Evolutionary conservation across 2,113 vertebrate genomes (phyloP).

Genomic region (Leucoraja erinaceus): DNA sequence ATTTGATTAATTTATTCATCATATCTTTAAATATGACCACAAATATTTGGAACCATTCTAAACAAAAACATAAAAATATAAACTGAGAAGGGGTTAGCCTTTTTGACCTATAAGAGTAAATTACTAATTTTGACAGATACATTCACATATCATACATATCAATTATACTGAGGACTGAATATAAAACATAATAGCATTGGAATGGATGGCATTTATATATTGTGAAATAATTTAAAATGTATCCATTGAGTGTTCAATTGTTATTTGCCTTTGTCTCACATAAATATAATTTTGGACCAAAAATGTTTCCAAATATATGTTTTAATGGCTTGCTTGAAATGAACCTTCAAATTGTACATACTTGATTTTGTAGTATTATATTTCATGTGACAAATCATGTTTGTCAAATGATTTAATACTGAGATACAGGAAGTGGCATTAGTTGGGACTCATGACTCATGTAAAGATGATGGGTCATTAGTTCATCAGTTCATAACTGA

Average conservation of each 20-base stretch:
- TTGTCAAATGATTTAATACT: conserved; percentile 19
- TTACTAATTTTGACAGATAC: neutral
- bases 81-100: neutral
- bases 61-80: neutral
- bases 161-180: neutral
- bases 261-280: neutral
- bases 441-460: conserved; percentile 15
- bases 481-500: too few relatives aligned
- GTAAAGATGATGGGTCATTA: neutral
- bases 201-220: neutral
- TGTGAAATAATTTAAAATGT: neutral
- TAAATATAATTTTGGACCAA: neutral
- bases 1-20: neutral
- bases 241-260: neutral
- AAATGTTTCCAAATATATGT: conserved; percentile 1
- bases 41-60: neutral
- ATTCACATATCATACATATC: neutral
- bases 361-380: neutral
- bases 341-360: neutral
- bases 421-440: conserved; percentile 10
- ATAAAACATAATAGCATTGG: neutral
- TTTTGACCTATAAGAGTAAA: neutral
- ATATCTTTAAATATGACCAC: neutral
- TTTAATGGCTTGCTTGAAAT: neutral
- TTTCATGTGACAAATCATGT: conserved; percentile 2